phyloP scores from a whole-genome alignment of 2,113 vertebrate species.

The Geococcyx californianus region DNA sequence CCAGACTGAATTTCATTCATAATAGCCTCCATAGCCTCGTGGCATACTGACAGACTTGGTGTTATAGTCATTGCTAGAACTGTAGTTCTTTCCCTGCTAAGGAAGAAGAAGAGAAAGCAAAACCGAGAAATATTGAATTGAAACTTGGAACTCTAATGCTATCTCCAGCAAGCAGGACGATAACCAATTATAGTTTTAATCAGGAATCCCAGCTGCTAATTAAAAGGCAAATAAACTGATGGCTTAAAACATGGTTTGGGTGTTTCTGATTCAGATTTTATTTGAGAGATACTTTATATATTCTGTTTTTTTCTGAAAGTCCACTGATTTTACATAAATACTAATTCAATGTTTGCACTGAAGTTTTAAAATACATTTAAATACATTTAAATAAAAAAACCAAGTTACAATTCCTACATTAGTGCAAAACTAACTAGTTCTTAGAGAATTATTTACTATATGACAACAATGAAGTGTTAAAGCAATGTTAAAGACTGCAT shows the following conservation, averaged over 20 bases:
- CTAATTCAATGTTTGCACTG: neutral
- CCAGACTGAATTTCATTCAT: neutral
- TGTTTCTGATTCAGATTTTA: neutral
- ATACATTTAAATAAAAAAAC: neutral
- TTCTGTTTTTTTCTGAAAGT: neutral
- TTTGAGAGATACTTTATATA: neutral
- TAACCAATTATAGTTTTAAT: neutral
- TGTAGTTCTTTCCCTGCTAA: neutral
- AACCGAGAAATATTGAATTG: neutral
- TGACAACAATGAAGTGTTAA: neutral
- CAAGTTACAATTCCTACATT: neutral
- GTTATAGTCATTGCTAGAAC: neutral
- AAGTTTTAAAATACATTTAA: neutral
- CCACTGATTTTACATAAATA: neutral
- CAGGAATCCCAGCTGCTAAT: neutral
- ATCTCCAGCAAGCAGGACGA: neutral
- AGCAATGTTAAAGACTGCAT: neutral
- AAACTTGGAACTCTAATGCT: neutral
- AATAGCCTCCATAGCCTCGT: neutral
- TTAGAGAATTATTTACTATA: neutral
- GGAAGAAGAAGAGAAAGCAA: neutral
- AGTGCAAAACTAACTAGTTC: neutral
- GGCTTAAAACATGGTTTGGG: neutral
- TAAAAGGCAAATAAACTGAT: neutral
- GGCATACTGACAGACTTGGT: neutral